Conservation (phyloP, 2,113 vertebrate genomes). For the Seriola quinqueradiata region DNA sequence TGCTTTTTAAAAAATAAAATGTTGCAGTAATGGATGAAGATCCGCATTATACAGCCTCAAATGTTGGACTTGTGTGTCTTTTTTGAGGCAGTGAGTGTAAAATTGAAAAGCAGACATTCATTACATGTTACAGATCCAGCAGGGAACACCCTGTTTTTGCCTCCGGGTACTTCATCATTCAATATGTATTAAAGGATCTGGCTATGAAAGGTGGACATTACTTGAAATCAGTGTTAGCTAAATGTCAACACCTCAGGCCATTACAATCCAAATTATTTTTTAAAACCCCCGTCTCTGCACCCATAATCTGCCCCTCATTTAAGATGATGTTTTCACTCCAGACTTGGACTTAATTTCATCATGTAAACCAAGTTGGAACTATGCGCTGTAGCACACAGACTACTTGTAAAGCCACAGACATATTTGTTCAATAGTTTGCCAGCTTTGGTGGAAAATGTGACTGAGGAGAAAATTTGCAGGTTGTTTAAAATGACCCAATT, state of each 20-base stretch:
- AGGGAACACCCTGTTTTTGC: slow-evolving; percentile 38
- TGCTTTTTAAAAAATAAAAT: slow-evolving; percentile 37
- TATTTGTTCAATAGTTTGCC: slow-evolving; percentile 77
- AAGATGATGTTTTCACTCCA: slow-evolving; percentile 78
- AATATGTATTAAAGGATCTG: slow-evolving; percentile 53
- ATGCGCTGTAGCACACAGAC: slow-evolving; percentile 47
- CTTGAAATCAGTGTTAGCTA: slow-evolving; percentile 63
- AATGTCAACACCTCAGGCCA: slow-evolving; percentile 72
- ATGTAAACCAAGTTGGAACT: slow-evolving; percentile 71
- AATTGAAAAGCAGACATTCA: slow-evolving; percentile 56
- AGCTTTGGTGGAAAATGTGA: slow-evolving; percentile 79
- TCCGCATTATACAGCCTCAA: neutral
- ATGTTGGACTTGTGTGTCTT: neutral
- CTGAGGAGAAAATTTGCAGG: slow-evolving; percentile 73
- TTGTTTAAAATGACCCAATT: slow-evolving; percentile 77
- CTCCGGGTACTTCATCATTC: slow-evolving; percentile 49
- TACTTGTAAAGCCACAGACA: slow-evolving; percentile 81
- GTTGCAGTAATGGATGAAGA: neutral
- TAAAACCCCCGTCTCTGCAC: slow-evolving; percentile 56
- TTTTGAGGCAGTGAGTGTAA: neutral
- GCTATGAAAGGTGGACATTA: slow-evolving; percentile 72
- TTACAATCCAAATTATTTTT: slow-evolving; percentile 76
- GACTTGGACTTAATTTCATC: slow-evolving; percentile 62
- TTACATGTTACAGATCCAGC: slow-evolving; percentile 26
- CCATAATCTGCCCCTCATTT: slow-evolving; percentile 72